Percentiles rank a stretch among this genome's conserved stretches.
phyloP scores from a whole-genome alignment of 2,888 invertebrate species.

The Agonopterix heracliana region DNA sequence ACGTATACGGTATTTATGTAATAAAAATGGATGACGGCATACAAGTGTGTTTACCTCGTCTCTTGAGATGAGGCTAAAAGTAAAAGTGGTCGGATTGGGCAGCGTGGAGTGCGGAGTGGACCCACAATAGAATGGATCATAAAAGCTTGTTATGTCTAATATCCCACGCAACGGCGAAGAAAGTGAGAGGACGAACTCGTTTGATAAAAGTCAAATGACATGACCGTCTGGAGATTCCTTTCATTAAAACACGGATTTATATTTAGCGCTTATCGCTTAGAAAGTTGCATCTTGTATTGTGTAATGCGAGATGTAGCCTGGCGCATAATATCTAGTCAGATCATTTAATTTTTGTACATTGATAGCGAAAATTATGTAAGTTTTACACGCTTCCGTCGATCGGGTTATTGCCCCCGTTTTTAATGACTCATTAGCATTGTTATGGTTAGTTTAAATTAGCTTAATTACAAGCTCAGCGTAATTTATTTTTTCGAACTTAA shows the following conservation, averaged over 20 bases:
- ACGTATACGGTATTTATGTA: too few relatives aligned
- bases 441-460: not conserved
- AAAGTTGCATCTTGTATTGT: constrained; percentile 9
- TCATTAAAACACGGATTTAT: constrained; percentile 3
- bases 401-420: not conserved
- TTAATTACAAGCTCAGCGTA: too few relatives aligned
- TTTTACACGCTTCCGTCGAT: constrained; percentile 15
- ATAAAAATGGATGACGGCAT: constrained; percentile 29
- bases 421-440: not conserved
- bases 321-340: not conserved
- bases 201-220: constrained; percentile 13
- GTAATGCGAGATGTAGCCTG: not conserved
- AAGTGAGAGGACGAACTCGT: constrained; percentile 56
- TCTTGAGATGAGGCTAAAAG: constrained; percentile 45
- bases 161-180: constrained; percentile 37
- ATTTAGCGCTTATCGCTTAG: constrained; percentile 2
- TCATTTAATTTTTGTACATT: constrained; percentile 7
- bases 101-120: constrained; percentile 39
- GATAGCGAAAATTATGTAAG: constrained; percentile 4
- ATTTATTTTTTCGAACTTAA: too few relatives aligned
- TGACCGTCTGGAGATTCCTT: not conserved
- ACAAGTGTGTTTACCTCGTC: constrained; percentile 29
- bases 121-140: constrained; percentile 48
- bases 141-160: constrained; percentile 38
- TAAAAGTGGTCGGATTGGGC: constrained; percentile 67